phyloP scores from a whole-genome alignment of 2,888 invertebrate species.

The Craniophora ligustri region DNA sequence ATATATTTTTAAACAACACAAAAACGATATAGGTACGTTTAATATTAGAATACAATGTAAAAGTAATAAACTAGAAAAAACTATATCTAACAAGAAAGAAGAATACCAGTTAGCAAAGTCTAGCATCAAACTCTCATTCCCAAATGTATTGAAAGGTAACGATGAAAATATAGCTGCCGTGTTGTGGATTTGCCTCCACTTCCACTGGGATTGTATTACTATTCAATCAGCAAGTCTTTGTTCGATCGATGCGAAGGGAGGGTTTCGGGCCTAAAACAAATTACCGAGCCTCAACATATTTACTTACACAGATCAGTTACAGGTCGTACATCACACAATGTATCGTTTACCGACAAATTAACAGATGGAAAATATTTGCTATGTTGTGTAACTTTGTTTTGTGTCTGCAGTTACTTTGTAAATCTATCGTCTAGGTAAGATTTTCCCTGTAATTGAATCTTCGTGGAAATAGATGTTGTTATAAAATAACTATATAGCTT shows the following conservation, averaged over 20 bases:
- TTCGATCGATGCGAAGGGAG: constrained; percentile 67
- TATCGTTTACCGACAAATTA: constrained; percentile 77
- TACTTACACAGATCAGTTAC: constrained; percentile 71
- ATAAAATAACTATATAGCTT: constrained; percentile 4
- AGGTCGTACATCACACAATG: constrained; percentile 63
- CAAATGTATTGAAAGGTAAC: constrained; percentile 21
- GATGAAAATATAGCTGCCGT: constrained; percentile 26
- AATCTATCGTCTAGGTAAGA: constrained; percentile 13
- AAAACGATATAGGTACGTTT: too few relatives aligned
- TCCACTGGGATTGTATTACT: constrained; percentile 74
- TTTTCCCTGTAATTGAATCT: constrained; percentile 17
- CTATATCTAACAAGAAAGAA: neutral
- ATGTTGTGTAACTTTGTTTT: constrained; percentile 36
- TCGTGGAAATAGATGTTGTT: constrained; percentile 24
- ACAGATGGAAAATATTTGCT: constrained; percentile 67
- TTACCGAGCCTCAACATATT: constrained; percentile 63
- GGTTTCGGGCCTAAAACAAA: constrained; percentile 70
- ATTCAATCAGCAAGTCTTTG: constrained; percentile 77
- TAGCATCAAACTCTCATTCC: constrained; percentile 12
- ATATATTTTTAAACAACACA: too few relatives aligned
- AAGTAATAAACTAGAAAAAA: too few relatives aligned
- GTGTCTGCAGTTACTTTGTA: constrained; percentile 30
- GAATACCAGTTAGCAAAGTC: neutral
- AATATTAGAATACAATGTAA: too few relatives aligned
- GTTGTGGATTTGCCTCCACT: constrained; percentile 58